These are phyloP conservation scores for Cryptus viduatorius DNA, from an alignment of 2,888 invertebrate species.

Conservation along the genomic window DNA sequence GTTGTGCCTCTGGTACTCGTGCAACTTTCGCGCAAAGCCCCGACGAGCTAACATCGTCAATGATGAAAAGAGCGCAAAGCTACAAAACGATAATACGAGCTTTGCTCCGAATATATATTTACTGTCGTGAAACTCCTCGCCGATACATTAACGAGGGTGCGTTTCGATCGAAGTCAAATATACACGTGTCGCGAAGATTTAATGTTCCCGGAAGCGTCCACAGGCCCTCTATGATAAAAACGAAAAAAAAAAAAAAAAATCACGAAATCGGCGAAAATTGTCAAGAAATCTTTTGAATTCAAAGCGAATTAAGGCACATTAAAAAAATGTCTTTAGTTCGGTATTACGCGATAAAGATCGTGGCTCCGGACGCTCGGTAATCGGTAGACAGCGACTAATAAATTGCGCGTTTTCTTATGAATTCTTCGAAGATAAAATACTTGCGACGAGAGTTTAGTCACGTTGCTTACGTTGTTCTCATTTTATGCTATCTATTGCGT, in stretches of 20 bases:
- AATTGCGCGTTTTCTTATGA: not conserved
- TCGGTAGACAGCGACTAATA: no score
- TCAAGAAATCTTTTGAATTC: not conserved
- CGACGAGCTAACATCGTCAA: not conserved
- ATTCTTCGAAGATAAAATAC: not conserved
- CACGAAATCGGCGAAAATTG: not conserved
- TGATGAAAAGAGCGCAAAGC: not conserved
- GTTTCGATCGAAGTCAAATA: slow-evolving; percentile 9
- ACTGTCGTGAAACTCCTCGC: not conserved
- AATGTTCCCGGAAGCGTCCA: no score
- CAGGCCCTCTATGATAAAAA: no score
- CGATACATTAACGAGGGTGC: slow-evolving; percentile 25
- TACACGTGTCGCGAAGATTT: no score
- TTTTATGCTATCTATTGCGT: no score
- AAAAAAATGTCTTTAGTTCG: no score
- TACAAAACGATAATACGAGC: slow-evolving; percentile 6
- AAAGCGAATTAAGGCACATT: no score
- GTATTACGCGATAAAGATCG: no score
- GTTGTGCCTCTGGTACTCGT: not conserved
- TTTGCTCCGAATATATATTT: not conserved
- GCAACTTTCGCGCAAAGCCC: not conserved
- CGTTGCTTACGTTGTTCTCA: not conserved
- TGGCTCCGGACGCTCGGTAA: no score
- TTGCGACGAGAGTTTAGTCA: no score
- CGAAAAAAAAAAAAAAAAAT: no score